These are phyloP conservation scores for Propithecus coquereli DNA, from an alignment of 2,113 vertebrate species.

Conservation along the genomic window DNA sequence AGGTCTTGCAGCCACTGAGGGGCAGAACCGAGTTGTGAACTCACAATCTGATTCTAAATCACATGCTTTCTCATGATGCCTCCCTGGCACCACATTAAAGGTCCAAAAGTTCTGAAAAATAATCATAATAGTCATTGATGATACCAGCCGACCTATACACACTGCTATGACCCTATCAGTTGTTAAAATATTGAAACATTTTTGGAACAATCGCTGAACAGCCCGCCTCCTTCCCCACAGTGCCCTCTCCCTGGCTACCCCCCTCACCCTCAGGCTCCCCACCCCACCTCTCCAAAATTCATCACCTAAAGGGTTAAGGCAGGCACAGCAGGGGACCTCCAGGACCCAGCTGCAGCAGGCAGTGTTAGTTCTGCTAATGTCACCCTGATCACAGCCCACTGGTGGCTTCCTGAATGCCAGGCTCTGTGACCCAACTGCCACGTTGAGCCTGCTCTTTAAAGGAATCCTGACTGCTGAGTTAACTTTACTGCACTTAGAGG, in stretches of 20 bases:
- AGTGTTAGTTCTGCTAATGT: neutral
- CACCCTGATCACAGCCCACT: neutral
- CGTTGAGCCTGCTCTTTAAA: neutral
- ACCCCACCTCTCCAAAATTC: neutral
- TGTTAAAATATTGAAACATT: neutral
- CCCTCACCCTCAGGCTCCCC: neutral
- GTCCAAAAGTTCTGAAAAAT: neutral
- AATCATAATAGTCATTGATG: neutral
- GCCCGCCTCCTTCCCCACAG: neutral
- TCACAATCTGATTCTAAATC: neutral
- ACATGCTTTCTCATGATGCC: neutral
- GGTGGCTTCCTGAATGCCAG: neutral
- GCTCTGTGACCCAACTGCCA: neutral
- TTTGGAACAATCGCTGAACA: neutral
- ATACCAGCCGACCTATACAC: neutral
- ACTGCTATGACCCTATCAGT: too few relatives aligned
- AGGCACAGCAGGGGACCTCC: neutral
- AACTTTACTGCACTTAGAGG: neutral
- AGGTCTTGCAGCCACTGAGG: neutral
- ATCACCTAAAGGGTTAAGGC: neutral
- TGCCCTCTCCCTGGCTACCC: neutral
- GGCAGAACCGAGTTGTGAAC: neutral
- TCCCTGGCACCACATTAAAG: neutral
- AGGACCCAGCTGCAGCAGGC: neutral
- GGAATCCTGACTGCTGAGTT: neutral